A percentile compares a stretch with the other conserved stretches of the same genome.
These are phyloP conservation scores for Drosophila suboccidentalis DNA, from an alignment of 2,888 invertebrate species.

Conservation along the genomic window DNA sequence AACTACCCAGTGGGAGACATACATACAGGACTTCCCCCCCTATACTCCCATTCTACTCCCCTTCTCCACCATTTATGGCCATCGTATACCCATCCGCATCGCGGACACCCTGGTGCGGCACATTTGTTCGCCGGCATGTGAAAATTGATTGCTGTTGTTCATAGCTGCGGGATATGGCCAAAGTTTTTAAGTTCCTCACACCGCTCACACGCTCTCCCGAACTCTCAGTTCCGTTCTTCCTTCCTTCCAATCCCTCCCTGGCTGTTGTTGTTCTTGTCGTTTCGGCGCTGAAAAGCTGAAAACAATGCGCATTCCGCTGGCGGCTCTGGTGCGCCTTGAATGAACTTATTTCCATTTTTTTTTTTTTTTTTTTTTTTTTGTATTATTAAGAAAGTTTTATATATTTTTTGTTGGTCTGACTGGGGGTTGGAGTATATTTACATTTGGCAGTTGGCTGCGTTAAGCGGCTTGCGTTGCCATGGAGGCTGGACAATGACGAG, in stretches of 20 bases:
- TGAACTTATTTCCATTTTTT: constrained; percentile 44
- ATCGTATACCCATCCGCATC: constrained; percentile 13
- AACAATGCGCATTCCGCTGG: constrained; percentile 80
- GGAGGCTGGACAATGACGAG: constrained; percentile 28
- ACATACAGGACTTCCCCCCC: constrained; percentile 1
- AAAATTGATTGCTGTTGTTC: constrained; percentile 81
- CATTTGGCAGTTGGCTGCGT: constrained; percentile 81
- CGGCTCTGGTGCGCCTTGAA: constrained; percentile 78
- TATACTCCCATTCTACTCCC: too few species aligned
- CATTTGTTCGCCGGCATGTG: constrained; percentile 79
- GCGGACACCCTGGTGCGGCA: constrained; percentile 71
- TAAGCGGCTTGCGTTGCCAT: constrained; percentile 79
- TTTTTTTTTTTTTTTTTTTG: constrained; percentile 50
- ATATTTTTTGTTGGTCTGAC: constrained; percentile 65
- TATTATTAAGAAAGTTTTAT: constrained; percentile 79
- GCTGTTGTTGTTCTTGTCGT: constrained; percentile 60
- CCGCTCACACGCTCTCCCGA: constrained; percentile 21
- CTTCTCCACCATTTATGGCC: neutral
- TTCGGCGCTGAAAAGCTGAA: constrained; percentile 77
- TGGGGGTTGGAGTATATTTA: constrained; percentile 75
- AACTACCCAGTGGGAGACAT: constrained; percentile 53
- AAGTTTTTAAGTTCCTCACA: constrained; percentile 78
- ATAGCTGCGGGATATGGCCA: constrained; percentile 81
- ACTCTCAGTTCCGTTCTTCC: constrained; percentile 40
- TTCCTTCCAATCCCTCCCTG: neutral